Evolutionary conservation across 2,888 invertebrate genomes (phyloP).

Genomic region (Microdon myrmicae): DNA sequence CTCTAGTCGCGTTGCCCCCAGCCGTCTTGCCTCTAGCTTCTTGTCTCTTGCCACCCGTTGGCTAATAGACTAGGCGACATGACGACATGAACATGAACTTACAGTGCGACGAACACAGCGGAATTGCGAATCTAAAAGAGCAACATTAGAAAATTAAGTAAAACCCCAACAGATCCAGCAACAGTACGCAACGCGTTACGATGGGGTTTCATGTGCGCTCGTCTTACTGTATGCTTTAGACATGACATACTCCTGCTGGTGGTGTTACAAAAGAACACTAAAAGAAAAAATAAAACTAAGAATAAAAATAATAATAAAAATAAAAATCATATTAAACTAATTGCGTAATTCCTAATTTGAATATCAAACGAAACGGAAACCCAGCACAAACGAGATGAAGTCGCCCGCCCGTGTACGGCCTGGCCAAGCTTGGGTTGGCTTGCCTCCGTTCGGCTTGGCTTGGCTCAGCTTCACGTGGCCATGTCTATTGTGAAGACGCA

Average conservation of each 20-base stretch:
- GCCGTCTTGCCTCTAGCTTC: no score
- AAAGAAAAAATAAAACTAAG: not conserved
- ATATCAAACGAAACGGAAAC: no score
- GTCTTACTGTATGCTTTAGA: not conserved
- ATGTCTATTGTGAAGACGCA: no score
- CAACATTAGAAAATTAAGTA: constrained; percentile 20
- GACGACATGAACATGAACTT: constrained; percentile 29
- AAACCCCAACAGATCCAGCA: constrained; percentile 2
- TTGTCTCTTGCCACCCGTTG: constrained; percentile 20
- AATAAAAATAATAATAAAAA: not conserved
- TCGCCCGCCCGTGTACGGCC: no score
- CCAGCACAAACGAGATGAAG: no score
- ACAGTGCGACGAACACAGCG: constrained; percentile 5
- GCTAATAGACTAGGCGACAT: constrained; percentile 10
- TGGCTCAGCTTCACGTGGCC: no score
- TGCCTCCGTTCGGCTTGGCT: no score
- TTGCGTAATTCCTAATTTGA: constrained; percentile 17
- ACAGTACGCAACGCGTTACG: constrained; percentile 1
- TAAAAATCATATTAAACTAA: constrained; percentile 17
- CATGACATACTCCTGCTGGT: no score
- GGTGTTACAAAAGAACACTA: constrained; percentile 1
- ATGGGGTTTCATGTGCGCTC: not conserved
- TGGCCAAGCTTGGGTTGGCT: no score
- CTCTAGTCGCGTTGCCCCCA: constrained; percentile 4
- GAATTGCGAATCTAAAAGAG: constrained; percentile 12